phyloP scores from a whole-genome alignment of 2,797 vertebrate genomes.

The Chaenodraco wilsoni region DNA sequence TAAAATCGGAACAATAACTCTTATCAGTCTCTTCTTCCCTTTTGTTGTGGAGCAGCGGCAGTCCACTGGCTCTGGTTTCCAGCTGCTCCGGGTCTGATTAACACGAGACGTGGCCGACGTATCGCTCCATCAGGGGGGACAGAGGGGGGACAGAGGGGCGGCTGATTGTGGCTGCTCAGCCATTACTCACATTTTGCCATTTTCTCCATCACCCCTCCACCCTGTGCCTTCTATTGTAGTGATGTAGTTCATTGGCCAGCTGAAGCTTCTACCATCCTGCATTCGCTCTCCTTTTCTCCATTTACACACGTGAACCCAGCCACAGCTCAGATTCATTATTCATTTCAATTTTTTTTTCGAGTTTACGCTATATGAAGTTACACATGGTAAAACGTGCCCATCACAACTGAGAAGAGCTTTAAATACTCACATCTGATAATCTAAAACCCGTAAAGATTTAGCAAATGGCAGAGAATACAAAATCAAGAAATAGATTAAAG shows the following conservation, averaged over 20 bases:
- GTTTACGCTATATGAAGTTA: no score
- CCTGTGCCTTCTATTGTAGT: not conserved
- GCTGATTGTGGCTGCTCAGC: slow-evolving; percentile 40
- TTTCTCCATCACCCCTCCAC: not conserved
- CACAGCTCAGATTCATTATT: not conserved
- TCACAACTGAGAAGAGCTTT: no score
- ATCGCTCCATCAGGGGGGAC: slow-evolving; percentile 48
- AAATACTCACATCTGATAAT: no score
- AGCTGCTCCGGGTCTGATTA: slow-evolving; percentile 46
- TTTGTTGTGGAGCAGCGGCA: not conserved
- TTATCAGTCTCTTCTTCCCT: not conserved
- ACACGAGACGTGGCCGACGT: slow-evolving; percentile 17
- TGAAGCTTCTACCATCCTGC: slow-evolving; percentile 10
- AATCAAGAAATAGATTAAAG: not conserved
- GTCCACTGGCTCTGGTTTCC: slow-evolving; percentile 19
- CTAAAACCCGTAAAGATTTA: no score
- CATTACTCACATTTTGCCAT: slow-evolving; percentile 33
- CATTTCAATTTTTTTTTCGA: not conserved
- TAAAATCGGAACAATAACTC: slow-evolving; percentile 16
- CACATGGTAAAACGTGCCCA: no score
- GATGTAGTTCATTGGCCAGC: slow-evolving; percentile 24
- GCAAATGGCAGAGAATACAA: not conserved
- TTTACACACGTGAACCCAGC: not conserved
- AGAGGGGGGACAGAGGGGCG: slow-evolving; percentile 25
- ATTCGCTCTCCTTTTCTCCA: not conserved